phyloP scores from a whole-genome alignment of 2,113 vertebrate species.

The Hiodon alosoides region DNA sequence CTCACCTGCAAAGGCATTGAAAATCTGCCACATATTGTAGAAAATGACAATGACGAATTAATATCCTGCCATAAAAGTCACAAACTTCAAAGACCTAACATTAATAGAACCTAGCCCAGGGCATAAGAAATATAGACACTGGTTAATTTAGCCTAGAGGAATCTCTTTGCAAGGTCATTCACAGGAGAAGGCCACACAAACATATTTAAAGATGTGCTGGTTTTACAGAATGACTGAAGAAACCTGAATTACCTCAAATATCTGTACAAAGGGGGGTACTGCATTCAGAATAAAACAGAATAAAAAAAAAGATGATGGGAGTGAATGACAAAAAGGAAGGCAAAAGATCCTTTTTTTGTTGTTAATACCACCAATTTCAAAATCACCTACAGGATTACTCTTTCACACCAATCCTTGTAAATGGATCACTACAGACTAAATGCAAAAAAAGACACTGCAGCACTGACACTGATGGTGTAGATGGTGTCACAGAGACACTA shows the following conservation, averaged over 20 bases:
- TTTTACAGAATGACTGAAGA: too few relatives aligned
- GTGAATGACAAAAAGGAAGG: too few relatives aligned
- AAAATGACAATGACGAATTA: constrained; percentile 51
- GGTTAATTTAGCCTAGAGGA: constrained; percentile 74
- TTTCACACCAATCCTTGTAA: too few relatives aligned
- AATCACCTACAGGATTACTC: too few relatives aligned
- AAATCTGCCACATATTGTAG: constrained; percentile 72
- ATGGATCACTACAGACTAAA: too few relatives aligned
- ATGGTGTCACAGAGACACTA: too few relatives aligned
- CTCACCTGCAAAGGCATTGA: constrained; percentile 74
- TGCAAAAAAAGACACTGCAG: too few relatives aligned
- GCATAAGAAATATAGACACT: constrained; percentile 76
- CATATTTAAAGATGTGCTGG: neutral
- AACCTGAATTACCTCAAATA: neutral
- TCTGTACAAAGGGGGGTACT: neutral
- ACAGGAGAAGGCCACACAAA: constrained; percentile 57
- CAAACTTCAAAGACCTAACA: constrained; percentile 80
- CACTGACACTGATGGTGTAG: too few relatives aligned
- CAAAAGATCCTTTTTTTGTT: too few relatives aligned
- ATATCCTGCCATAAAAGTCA: constrained; percentile 77
- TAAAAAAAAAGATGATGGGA: neutral
- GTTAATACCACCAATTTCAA: too few relatives aligned
- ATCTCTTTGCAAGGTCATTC: constrained; percentile 74
- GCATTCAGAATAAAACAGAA: neutral
- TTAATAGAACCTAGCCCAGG: constrained; percentile 79